Base-by-base conservation (phyloP, 2,888 invertebrate species). In the Eupithecia centaureata region DNA sequence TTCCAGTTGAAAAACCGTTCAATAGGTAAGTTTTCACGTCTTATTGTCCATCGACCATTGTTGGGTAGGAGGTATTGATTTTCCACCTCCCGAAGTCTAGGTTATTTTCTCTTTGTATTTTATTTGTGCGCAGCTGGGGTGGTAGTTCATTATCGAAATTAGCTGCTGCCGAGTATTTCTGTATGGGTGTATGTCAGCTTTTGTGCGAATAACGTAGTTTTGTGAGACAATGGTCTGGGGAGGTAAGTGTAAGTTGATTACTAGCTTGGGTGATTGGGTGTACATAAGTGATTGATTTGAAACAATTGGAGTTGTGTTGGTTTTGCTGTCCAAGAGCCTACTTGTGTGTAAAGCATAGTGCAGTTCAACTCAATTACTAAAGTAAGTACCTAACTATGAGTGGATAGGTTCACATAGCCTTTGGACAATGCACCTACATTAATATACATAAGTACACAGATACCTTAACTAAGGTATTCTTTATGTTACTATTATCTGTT, bases 81-180 rank as follows among this genome's bases (percentile, higher is more conserved):
- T 93, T 93, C 88, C 88, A 71, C 82, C 80, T 80, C 79, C 84
- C 78, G 79, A 87, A 86, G 87, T 86, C 88, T 87, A 90, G 91
- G 91, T 92, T 92, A 92, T 88, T 86, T 86, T 88, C 82, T 82
- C 78, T 85, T 86, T 87, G 87, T 91, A 88, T 88, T 87, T 82
- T 76, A 81, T 80, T 79, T 81, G 85, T 83, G 80, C 81, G 83
- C 82, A 81, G 79, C 77, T 81, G 76, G 78, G 80, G 78, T 76
- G 75, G 77, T 76, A 86, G 86, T 87, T 87, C 84, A 88, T 87
- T 88, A 88, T 76, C 80, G 75, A 82, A 84, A 90, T 89, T 88
- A 86, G 77, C 76, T 72, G 75, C 74, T 83, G 78, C 76, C 77
- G 79, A 72, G 77, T 75, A 82, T 83, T 82, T 84, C 80, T 77